These are phyloP conservation scores for Actinostola sp. DNA, from an alignment of 92 coral and sea anemone species.

Conservation along the genomic window DNA sequence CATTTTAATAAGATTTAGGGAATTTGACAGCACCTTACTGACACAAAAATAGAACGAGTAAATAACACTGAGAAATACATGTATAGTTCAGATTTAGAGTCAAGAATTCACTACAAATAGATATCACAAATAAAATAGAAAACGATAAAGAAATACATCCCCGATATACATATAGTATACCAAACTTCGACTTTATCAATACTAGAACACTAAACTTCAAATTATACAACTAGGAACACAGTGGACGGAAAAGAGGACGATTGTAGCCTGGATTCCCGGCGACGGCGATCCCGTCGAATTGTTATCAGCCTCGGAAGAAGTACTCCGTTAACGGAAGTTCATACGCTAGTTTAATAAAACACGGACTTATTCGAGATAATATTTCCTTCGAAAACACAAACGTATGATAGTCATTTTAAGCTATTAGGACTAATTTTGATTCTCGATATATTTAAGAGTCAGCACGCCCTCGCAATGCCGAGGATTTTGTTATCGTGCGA, in stretches of 20 bases:
- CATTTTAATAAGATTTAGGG: too few species aligned
- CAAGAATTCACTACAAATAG: neutral
- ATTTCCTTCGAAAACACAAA: constrained; percentile 9
- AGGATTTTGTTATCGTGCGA: neutral
- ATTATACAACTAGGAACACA: too few species aligned
- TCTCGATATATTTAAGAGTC: constrained; percentile 17
- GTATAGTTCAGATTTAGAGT: neutral
- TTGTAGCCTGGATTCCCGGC: neutral
- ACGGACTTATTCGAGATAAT: neutral
- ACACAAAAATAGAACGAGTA: neutral
- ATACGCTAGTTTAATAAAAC: constrained; percentile 8
- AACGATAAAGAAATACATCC: neutral
- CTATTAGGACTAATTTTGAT: constrained; percentile 34
- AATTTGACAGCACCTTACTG: too few species aligned
- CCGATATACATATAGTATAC: too few species aligned
- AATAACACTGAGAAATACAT: too few species aligned
- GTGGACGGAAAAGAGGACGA: too few species aligned
- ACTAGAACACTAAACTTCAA: too few species aligned
- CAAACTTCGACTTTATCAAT: too few species aligned
- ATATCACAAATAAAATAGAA: neutral
- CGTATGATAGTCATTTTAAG: constrained; percentile 27
- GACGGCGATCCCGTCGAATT: too few species aligned
- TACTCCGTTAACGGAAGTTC: constrained; percentile 4
- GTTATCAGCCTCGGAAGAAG: neutral
- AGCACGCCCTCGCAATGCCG: constrained; percentile 31